These are phyloP conservation scores for Callithrix jacchus DNA, from an alignment of 2,113 vertebrate species.

Conservation along the genomic window DNA sequence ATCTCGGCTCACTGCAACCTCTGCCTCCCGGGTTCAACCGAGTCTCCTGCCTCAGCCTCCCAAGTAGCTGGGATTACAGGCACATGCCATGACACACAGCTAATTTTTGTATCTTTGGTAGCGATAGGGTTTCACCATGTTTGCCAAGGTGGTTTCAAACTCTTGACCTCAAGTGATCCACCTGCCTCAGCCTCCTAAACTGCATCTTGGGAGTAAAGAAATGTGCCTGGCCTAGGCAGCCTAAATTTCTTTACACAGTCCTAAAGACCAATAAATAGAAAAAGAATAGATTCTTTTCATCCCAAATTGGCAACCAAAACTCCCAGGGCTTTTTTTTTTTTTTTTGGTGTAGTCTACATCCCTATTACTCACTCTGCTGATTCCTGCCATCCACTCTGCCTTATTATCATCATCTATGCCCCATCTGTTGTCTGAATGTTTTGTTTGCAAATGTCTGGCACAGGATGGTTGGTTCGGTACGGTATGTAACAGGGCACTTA, in stretches of 20 bases:
- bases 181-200: no score
- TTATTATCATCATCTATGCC: neutral
- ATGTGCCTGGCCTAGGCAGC: no score
- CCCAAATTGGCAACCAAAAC: neutral
- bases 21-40: no score
- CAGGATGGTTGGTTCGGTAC: neutral
- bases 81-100: no score
- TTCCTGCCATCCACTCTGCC: neutral
- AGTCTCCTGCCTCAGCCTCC: no score
- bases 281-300: neutral
- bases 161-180: no score
- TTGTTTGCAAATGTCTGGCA: neutral
- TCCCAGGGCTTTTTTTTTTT: neutral
- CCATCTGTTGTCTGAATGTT: neutral
- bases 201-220: no score
- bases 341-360: neutral
- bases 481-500: neutral
- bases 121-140: no score
- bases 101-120: no score
- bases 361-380: neutral
- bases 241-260: neutral
- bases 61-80: no score
- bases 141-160: no score
- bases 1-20: no score
- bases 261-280: neutral